phyloP scores from a whole-genome alignment of 2,113 vertebrate species.

The Pandion haliaetus region DNA sequence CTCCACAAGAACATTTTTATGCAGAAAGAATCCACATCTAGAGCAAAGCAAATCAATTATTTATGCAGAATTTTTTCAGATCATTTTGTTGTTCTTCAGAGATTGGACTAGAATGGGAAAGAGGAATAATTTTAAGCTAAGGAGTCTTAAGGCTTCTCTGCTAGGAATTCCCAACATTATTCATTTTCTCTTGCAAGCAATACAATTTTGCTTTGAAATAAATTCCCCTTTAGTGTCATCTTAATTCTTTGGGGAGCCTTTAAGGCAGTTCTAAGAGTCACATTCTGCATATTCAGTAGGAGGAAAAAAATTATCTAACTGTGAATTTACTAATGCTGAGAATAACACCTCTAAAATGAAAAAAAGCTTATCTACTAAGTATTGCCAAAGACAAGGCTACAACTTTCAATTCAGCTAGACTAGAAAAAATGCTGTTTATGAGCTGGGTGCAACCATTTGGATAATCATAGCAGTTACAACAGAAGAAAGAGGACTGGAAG shows the following conservation, averaged over 20 bases:
- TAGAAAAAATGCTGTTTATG: background rate
- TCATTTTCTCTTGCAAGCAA: conserved; percentile 4
- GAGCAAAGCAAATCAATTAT: conserved; percentile 53
- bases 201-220: conserved; percentile 37
- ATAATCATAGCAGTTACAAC: background rate
- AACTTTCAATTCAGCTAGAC: background rate
- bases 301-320: background rate
- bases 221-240: conserved; percentile 26
- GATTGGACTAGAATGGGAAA: conserved; percentile 2
- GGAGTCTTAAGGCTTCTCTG: conserved; percentile 23
- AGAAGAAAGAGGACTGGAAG: background rate
- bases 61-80: conserved; percentile 35
- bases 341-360: background rate
- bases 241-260: conserved; percentile 27
- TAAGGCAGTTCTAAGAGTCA: conserved; percentile 5
- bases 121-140: conserved; percentile 35
- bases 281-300: background rate
- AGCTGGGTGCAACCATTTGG: background rate
- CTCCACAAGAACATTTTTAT: background rate
- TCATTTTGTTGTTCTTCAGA: conserved; percentile 44
- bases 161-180: conserved; percentile 27
- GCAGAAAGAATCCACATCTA: background rate
- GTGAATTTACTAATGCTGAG: background rate
- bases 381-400: background rate
- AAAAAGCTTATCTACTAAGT: background rate